These are phyloP conservation scores for Arizona elegans DNA, from an alignment of 2,113 vertebrate genomes.

Conservation along the genomic window DNA sequence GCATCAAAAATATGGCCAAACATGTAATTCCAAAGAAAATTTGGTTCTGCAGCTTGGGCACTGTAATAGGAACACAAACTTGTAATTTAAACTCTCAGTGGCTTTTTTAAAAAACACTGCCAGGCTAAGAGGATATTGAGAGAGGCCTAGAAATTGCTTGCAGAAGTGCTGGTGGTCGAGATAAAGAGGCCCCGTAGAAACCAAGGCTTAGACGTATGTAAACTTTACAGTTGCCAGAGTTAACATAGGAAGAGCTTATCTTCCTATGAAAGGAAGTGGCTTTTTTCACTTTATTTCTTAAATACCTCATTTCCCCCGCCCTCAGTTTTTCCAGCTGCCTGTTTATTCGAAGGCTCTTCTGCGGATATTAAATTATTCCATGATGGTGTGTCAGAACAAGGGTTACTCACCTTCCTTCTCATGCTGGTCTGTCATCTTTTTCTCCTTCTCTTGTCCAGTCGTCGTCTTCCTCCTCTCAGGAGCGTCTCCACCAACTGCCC, in stretches of 20 bases:
- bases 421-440: background rate
- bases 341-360: background rate
- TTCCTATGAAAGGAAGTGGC: background rate
- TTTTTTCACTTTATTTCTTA: background rate
- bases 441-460: conserved; percentile 45
- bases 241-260: background rate
- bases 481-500: conserved; percentile 94
- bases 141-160: background rate
- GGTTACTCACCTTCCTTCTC: background rate
- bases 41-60: background rate
- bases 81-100: background rate
- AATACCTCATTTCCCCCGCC: background rate
- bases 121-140: background rate
- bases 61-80: background rate
- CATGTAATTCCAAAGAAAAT: background rate
- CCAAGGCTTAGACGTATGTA: background rate
- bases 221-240: background rate
- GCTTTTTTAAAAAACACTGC: background rate
- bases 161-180: background rate
- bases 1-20: background rate
- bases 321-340: background rate
- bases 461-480: conserved; percentile 97
- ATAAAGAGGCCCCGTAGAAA: background rate
- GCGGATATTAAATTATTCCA: background rate
- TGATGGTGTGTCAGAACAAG: background rate